Evolutionary conservation across 2,797 vertebrate genomes (phyloP).

Genomic region (Pseudocheirus occidentalis): DNA sequence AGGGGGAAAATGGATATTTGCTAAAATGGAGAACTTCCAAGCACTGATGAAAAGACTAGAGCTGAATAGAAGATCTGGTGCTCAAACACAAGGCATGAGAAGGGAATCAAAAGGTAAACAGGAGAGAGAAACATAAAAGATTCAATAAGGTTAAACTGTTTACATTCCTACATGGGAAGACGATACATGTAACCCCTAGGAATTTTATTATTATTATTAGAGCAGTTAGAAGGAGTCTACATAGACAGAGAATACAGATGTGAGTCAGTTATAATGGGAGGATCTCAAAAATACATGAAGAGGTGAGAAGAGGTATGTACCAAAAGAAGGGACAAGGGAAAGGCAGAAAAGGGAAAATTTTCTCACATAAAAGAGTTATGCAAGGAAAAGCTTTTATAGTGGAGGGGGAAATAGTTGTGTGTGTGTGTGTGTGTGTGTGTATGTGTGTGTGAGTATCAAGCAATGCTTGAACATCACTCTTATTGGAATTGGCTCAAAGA

Average conservation of each 20-base stretch:
- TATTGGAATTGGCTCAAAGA: neutral
- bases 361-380: neutral
- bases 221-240: neutral
- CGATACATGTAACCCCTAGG: neutral
- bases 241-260: neutral
- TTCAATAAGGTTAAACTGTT: neutral
- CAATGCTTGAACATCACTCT: neutral
- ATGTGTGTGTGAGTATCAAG: rapidly evolving
- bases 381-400: neutral
- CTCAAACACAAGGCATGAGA: neutral
- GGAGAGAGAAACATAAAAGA: neutral
- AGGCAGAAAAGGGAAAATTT: neutral
- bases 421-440: too few relatives aligned
- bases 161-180: neutral
- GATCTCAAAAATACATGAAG: neutral
- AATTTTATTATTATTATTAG: neutral
- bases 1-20: neutral
- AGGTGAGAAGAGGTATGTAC: neutral
- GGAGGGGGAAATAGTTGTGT: neutral
- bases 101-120: neutral
- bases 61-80: neutral
- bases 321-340: neutral
- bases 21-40: neutral
- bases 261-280: neutral
- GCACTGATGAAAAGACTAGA: neutral